phyloP scores from a whole-genome alignment of 2,113 vertebrate species.

The Gavialis gangeticus region DNA sequence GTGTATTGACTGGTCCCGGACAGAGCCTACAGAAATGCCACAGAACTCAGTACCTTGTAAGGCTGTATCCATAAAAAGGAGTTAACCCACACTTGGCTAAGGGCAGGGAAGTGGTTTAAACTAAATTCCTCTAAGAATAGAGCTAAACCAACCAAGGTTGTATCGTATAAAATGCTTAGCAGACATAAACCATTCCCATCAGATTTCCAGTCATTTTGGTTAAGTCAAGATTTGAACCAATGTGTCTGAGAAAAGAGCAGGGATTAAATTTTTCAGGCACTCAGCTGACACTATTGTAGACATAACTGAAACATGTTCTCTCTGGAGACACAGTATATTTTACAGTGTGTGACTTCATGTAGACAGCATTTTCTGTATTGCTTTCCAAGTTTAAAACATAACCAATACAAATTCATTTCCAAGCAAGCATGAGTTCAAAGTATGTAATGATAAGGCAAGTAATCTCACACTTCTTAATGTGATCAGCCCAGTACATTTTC shows the following conservation, averaged over 20 bases:
- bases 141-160: constrained; percentile 47
- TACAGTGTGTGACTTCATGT: not conserved
- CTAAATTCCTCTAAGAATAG: constrained; percentile 51
- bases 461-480: not conserved
- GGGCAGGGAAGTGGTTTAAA: constrained; percentile 36
- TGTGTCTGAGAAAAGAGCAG: constrained; percentile 7
- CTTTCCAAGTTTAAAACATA: not conserved
- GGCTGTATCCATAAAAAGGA: constrained; percentile 35
- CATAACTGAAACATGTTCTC: constrained; percentile 19
- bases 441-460: constrained; percentile 14
- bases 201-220: constrained; percentile 15
- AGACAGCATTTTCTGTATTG: constrained; percentile 3
- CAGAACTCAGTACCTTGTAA: not conserved
- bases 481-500: not conserved
- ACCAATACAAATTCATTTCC: constrained; percentile 20
- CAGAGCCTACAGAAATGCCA: not conserved
- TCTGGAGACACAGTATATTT: not conserved
- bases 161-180: constrained; percentile 55
- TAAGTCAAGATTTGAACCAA: constrained; percentile 40
- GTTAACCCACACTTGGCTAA: constrained; percentile 44
- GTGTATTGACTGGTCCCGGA: not conserved
- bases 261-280: constrained; percentile 49
- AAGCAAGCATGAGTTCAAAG: constrained; percentile 16
- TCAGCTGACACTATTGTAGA: constrained; percentile 29
- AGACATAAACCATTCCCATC: constrained; percentile 42